Conservation (phyloP, 2,888 invertebrate species). For the Ophion ventricosus region DNA sequence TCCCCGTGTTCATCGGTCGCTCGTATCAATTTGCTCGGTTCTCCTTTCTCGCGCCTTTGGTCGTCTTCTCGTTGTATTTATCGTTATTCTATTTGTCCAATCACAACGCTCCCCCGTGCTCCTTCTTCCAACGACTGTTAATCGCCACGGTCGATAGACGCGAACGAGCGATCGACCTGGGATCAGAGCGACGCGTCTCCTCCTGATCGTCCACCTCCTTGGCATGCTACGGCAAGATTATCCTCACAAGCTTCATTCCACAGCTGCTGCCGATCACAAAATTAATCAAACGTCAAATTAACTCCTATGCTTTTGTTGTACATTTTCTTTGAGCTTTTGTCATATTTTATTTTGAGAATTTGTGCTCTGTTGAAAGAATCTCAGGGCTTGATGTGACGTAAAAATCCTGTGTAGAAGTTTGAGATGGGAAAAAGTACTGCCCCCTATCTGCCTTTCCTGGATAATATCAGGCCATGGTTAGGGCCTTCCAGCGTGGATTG, state of each 20-base stretch:
- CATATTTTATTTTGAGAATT: too few relatives aligned
- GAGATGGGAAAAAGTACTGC: too few relatives aligned
- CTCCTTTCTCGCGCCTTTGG: slow-evolving; percentile 59
- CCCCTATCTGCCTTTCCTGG: too few relatives aligned
- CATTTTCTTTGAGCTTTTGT: not conserved
- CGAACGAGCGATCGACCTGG: slow-evolving; percentile 74
- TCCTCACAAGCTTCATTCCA: slow-evolving; percentile 77
- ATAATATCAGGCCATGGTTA: too few relatives aligned
- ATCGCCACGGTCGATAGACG: slow-evolving; percentile 72
- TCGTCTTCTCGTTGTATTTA: slow-evolving; percentile 55
- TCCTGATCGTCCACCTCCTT: slow-evolving; percentile 74
- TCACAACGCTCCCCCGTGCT: slow-evolving; percentile 26
- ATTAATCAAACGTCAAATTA: not conserved
- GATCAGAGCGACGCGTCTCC: slow-evolving; percentile 76
- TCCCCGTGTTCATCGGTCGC: slow-evolving; percentile 82
- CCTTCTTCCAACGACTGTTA: slow-evolving; percentile 63
- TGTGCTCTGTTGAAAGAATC: too few relatives aligned
- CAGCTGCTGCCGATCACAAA: slow-evolving; percentile 68
- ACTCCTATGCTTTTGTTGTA: not conserved
- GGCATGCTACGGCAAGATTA: slow-evolving; percentile 80
- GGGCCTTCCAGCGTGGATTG: too few relatives aligned
- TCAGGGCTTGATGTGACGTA: too few relatives aligned
- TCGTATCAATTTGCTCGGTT: slow-evolving; percentile 71
- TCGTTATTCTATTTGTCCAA: slow-evolving; percentile 36
- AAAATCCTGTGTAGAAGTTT: too few relatives aligned